Evolutionary conservation across 2,888 invertebrate species (phyloP).

Genomic region (Liposcelis brunnea): DNA sequence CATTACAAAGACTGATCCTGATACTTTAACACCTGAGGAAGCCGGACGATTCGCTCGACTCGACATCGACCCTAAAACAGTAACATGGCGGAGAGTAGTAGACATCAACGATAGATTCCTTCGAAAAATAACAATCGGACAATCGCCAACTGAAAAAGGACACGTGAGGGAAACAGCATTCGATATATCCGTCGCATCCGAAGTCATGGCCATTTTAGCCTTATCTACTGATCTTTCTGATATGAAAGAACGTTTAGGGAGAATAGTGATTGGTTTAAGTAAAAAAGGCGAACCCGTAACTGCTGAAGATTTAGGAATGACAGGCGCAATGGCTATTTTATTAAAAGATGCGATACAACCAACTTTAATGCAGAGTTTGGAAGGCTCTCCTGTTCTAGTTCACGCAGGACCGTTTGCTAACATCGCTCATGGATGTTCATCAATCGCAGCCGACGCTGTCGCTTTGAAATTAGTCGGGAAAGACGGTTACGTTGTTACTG

Average conservation of each 20-base stretch:
- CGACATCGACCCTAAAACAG: constrained; percentile 36
- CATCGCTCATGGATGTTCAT: constrained; percentile 61
- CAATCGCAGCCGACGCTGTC: constrained; percentile 85
- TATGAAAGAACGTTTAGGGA: constrained; percentile 70
- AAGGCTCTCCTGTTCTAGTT: constrained; percentile 41
- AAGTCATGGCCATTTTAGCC: constrained; percentile 97
- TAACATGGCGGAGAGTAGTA: constrained; percentile 42
- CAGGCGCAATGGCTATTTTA: constrained; percentile 77
- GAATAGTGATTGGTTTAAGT: constrained; percentile 82
- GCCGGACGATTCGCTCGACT: constrained; percentile 32
- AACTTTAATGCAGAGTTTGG: constrained; percentile 43
- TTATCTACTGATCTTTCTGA: constrained; percentile 68
- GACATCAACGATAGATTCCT: constrained; percentile 43
- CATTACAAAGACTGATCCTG: constrained; percentile 32
- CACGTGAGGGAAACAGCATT: constrained; percentile 68
- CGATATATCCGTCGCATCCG: constrained; percentile 90
- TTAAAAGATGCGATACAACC: constrained; percentile 42
- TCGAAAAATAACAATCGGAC: constrained; percentile 61
- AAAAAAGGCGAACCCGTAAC: constrained; percentile 63
- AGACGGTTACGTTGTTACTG: constrained; percentile 42
- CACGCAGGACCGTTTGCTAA: constrained; percentile 48
- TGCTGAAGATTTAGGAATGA: constrained; percentile 85
- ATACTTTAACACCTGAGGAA: constrained; percentile 31
- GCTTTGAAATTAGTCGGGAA: constrained; percentile 81
- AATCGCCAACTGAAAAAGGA: constrained; percentile 83